Conservation (phyloP, 2,113 vertebrate species). For the Gila orcuttii region DNA sequence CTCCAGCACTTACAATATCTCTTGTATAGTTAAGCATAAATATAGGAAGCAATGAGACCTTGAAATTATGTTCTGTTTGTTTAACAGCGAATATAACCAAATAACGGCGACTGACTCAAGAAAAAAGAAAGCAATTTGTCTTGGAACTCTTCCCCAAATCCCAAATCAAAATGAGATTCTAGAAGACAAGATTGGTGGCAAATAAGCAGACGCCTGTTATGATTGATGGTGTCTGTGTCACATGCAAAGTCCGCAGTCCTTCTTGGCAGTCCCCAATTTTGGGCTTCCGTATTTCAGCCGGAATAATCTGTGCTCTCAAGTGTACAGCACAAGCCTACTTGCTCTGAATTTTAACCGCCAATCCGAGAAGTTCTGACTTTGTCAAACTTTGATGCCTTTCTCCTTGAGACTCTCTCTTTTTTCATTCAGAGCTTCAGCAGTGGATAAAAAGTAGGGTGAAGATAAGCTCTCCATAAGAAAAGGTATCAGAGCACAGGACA, state of each 20-base stretch:
- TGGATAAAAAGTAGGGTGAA: conserved; percentile 7
- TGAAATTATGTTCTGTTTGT: not conserved
- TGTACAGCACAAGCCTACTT: conserved; percentile 29
- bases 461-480: conserved; percentile 61
- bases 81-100: not conserved
- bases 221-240: conserved; percentile 45
- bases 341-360: conserved; percentile 40
- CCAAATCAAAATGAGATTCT: conserved; percentile 39
- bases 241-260: conserved; percentile 44
- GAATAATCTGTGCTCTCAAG: conserved; percentile 47
- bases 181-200: conserved; percentile 32
- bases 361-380: conserved; percentile 47
- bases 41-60: not conserved
- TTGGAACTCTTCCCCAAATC: conserved; percentile 27
- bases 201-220: conserved; percentile 42
- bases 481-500: conserved; percentile 47
- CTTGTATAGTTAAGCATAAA: not conserved
- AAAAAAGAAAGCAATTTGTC: conserved; percentile 40
- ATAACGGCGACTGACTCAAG: not conserved
- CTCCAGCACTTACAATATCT: not conserved
- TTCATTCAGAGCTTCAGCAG: not conserved
- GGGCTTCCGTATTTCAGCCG: conserved; percentile 38
- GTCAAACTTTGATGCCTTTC: conserved; percentile 58
- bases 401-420: conserved; percentile 44
- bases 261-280: conserved; percentile 42